Evolutionary conservation across 2,113 vertebrate genomes (phyloP).

Genomic region (Elachura formosa): DNA sequence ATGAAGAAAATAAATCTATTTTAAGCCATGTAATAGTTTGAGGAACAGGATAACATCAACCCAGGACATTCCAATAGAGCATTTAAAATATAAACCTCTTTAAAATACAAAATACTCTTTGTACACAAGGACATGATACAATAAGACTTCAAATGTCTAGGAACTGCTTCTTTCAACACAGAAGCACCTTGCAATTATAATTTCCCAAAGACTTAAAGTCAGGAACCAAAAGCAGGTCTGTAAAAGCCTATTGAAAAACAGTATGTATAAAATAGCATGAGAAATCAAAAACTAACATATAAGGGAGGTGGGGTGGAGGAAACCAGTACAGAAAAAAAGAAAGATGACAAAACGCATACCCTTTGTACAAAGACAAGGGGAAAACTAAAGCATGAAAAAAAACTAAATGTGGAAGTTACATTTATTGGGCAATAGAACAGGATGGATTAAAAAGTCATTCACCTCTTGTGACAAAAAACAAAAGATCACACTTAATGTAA

Average conservation of each 20-base stretch:
- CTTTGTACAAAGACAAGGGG: neutral
- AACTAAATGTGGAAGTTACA: neutral
- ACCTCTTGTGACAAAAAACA: neutral
- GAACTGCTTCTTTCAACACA: neutral
- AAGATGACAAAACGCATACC: neutral
- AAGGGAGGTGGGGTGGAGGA: neutral
- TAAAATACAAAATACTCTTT: no score
- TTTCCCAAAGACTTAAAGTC: neutral
- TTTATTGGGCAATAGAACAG: neutral
- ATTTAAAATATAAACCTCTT: neutral
- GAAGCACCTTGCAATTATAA: neutral
- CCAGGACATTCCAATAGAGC: no score
- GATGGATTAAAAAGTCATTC: neutral
- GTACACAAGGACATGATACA: neutral
- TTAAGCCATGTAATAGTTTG: no score
- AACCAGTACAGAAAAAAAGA: neutral
- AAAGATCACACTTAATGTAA: neutral
- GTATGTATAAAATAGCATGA: neutral
- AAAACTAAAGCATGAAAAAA: neutral
- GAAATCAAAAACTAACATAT: neutral
- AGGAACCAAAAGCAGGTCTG: neutral
- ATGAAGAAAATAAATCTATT: neutral
- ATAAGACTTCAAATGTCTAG: neutral
- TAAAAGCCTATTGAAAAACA: fast-evolving
- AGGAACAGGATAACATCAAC: no score